These are phyloP conservation scores for Leptinotarsa juncta DNA, from an alignment of 2,888 invertebrate species.

Conservation along the genomic window DNA sequence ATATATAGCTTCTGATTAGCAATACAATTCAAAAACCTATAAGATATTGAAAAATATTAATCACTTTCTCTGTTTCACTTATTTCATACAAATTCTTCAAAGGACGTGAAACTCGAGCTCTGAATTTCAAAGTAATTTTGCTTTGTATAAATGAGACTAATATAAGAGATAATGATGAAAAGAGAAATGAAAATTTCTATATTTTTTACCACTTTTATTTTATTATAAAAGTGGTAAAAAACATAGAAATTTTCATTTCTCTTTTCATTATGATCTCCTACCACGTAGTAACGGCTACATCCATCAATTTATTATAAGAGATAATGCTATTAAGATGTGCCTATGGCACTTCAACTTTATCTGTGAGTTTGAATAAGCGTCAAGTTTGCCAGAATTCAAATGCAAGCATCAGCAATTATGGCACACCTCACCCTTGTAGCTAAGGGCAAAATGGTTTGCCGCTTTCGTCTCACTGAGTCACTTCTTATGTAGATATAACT, in stretches of 20 bases:
- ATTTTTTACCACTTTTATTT: too few relatives aligned
- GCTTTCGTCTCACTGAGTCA: slow-evolving; percentile 52
- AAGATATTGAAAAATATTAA: too few relatives aligned
- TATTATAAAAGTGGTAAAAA: too few relatives aligned
- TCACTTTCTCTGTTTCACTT: neutral
- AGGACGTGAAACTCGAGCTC: neutral
- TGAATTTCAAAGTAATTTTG: neutral
- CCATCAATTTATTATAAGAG: too few relatives aligned
- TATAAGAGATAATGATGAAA: slow-evolving; percentile 18
- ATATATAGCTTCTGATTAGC: too few relatives aligned
- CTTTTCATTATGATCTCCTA: too few relatives aligned
- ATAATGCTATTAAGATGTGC: slow-evolving; percentile 36
- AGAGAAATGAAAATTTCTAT: too few relatives aligned
- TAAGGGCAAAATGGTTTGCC: slow-evolving; percentile 44
- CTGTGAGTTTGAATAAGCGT: slow-evolving; percentile 18
- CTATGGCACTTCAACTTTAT: slow-evolving; percentile 34
- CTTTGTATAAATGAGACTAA: neutral
- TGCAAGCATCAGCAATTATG: slow-evolving; percentile 12
- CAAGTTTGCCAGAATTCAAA: slow-evolving; percentile 11
- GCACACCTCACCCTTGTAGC: slow-evolving; percentile 3
- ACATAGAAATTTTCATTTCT: too few relatives aligned
- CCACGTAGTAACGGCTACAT: too few relatives aligned
- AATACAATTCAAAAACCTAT: too few relatives aligned
- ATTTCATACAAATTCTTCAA: neutral
- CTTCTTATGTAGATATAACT: slow-evolving; percentile 54